These are phyloP conservation scores for Tubulanus polymorphus DNA, from an alignment of 2,888 invertebrate genomes.

Conservation along the genomic window DNA sequence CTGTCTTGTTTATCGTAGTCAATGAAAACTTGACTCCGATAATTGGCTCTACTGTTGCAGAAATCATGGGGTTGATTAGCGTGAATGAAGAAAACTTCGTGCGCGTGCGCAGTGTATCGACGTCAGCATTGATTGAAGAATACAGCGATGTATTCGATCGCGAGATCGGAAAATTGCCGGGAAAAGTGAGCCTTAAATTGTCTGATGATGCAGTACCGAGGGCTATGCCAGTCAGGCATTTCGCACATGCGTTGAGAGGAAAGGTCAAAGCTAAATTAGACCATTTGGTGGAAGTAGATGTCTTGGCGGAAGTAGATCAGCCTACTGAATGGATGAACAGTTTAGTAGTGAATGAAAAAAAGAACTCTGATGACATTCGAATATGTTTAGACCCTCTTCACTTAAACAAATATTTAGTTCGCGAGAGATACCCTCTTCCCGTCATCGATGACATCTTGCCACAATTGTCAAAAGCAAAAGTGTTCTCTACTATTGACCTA, in stretches of 20 bases:
- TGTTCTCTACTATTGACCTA: constrained; percentile 20
- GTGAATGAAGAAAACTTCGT: constrained; percentile 3
- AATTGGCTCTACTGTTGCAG: not conserved
- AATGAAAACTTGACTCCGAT: constrained; percentile 1
- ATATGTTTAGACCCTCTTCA: constrained; percentile 22
- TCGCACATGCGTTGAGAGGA: constrained; percentile 12
- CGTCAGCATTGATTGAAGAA: not conserved
- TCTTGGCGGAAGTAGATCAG: constrained; percentile 16
- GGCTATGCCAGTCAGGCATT: constrained; percentile 11
- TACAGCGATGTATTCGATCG: constrained; percentile 7
- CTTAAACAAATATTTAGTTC: constrained; percentile 19
- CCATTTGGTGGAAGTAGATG: constrained; percentile 7
- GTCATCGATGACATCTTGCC: constrained; percentile 23
- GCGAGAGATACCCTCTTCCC: constrained; percentile 20
- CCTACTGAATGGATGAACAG: constrained; percentile 24
- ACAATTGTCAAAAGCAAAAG: constrained; percentile 18
- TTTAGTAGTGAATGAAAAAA: constrained; percentile 17
- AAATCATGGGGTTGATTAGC: constrained; percentile 7
- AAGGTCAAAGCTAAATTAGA: constrained; percentile 18
- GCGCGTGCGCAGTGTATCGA: not conserved
- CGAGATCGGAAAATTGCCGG: constrained; percentile 8
- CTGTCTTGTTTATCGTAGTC: constrained; percentile 2
- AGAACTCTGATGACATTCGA: constrained; percentile 15
- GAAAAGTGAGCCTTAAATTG: constrained; percentile 12
- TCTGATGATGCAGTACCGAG: constrained; percentile 9